These are phyloP conservation scores for Antechinus flavipes DNA, from an alignment of 2,113 vertebrate genomes.

Conservation along the genomic window DNA sequence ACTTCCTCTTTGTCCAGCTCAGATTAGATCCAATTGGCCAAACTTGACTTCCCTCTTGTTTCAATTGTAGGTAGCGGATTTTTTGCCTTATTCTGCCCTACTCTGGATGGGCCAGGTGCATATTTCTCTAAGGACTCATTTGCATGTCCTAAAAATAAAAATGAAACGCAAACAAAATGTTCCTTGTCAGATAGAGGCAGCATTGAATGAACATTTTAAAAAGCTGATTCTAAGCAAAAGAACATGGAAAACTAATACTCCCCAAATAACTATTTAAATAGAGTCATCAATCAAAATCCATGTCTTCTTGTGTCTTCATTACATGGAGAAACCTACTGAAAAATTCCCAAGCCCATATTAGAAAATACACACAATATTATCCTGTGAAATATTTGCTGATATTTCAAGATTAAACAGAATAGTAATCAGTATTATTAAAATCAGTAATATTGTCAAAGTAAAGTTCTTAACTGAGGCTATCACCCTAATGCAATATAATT, in stretches of 20 bases:
- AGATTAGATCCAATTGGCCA: background rate
- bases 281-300: constrained; percentile 70
- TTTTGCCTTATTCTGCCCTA: constrained; percentile 61
- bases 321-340: constrained; percentile 48
- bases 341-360: constrained; percentile 52
- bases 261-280: constrained; percentile 65
- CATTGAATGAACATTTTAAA: constrained; percentile 74
- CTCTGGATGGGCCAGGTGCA: constrained; percentile 58
- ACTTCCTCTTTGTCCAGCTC: background rate
- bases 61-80: background rate
- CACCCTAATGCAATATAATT: constrained; percentile 54
- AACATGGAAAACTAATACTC: constrained; percentile 58
- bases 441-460: constrained; percentile 14
- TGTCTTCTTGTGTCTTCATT: constrained; percentile 66
- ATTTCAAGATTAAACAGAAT: background rate
- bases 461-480: constrained; percentile 32
- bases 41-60: background rate
- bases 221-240: constrained; percentile 68
- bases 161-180: constrained; percentile 75
- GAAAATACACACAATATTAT: constrained; percentile 38
- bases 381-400: constrained; percentile 43
- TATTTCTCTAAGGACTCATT: constrained; percentile 60
- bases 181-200: constrained; percentile 69
- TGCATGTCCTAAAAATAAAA: constrained; percentile 80
- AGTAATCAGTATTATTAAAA: too few relatives aligned